These are phyloP conservation scores for Alaudala cheleensis DNA, from an alignment of 2,113 vertebrate genomes.

Conservation along the genomic window DNA sequence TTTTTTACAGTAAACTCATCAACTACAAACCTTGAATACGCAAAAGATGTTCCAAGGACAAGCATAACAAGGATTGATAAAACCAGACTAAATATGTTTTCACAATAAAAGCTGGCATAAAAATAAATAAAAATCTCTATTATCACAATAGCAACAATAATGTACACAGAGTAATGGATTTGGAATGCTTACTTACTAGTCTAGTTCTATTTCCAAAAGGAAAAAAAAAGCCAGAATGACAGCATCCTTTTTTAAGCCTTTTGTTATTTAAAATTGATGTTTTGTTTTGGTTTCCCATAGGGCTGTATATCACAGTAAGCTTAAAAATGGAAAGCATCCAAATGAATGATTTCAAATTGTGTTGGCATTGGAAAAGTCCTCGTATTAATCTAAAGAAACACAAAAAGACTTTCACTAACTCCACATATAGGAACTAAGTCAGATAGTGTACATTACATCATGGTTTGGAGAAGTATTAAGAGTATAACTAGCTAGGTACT, in stretches of 20 bases:
- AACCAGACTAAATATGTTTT: slow-evolving; percentile 77
- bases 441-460: slow-evolving; percentile 73
- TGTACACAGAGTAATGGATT: slow-evolving; percentile 78
- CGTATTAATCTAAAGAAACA: slow-evolving; percentile 77
- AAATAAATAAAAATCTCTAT: slow-evolving; percentile 86
- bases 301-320: slow-evolving; percentile 69
- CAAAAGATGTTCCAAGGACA: slow-evolving; percentile 85
- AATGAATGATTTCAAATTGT: slow-evolving; percentile 63
- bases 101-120: slow-evolving; percentile 83
- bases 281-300: slow-evolving; percentile 73
- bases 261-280: slow-evolving; percentile 59
- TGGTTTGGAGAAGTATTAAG: slow-evolving; percentile 76
- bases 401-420: slow-evolving; percentile 78
- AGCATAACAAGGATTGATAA: slow-evolving; percentile 83
- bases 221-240: slow-evolving; percentile 65
- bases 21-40: slow-evolving; percentile 94
- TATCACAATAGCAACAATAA: slow-evolving; percentile 82
- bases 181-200: slow-evolving; percentile 75
- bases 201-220: slow-evolving; percentile 76
- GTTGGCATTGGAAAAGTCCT: slow-evolving; percentile 71
- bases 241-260: slow-evolving; percentile 73
- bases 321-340: slow-evolving; percentile 67
- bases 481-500: slow-evolving; percentile 76
- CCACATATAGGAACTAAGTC: slow-evolving; percentile 77
- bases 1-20: slow-evolving; percentile 87